Percentiles rank a stretch among this genome's conserved stretches.
phyloP scores from a whole-genome alignment of 2,797 vertebrate species.

The Acipenser oxyrinchus region DNA sequence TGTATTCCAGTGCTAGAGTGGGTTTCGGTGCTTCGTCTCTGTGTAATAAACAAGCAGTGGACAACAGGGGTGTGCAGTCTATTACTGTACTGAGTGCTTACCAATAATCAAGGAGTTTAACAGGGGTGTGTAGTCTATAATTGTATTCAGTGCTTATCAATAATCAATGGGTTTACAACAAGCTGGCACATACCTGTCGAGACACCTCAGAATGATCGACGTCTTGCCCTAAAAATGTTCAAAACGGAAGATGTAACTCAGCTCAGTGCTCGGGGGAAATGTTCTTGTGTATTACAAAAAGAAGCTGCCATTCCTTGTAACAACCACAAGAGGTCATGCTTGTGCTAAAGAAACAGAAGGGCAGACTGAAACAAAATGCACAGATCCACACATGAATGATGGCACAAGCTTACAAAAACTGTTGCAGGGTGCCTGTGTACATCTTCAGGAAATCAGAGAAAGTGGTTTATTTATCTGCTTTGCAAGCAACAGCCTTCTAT shows the following conservation, averaged over 20 bases:
- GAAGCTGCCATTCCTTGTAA: not conserved
- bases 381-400: not conserved
- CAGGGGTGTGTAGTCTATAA: not conserved
- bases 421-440: too few species aligned
- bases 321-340: not conserved
- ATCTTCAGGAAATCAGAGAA: not conserved
- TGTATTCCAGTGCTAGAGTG: constrained; percentile 90
- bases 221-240: constrained; percentile 81
- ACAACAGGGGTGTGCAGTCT: not conserved
- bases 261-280: not conserved
- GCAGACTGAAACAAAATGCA: not conserved
- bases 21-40: constrained; percentile 88
- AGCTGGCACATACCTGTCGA: constrained; percentile 75
- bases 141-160: not conserved
- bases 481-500: not conserved
- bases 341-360: not conserved
- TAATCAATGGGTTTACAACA: not conserved
- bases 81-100: not conserved
- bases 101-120: not conserved
- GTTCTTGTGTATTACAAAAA: constrained; percentile 20
- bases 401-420: too few species aligned
- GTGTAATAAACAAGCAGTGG: constrained; percentile 6
- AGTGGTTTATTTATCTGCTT: not conserved
- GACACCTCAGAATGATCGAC: constrained; percentile 81
- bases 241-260: constrained; percentile 26